Evolutionary conservation across 1,140 invertebrate species (phyloP).

Genomic region (Rhynchophorus ferrugineus): DNA sequence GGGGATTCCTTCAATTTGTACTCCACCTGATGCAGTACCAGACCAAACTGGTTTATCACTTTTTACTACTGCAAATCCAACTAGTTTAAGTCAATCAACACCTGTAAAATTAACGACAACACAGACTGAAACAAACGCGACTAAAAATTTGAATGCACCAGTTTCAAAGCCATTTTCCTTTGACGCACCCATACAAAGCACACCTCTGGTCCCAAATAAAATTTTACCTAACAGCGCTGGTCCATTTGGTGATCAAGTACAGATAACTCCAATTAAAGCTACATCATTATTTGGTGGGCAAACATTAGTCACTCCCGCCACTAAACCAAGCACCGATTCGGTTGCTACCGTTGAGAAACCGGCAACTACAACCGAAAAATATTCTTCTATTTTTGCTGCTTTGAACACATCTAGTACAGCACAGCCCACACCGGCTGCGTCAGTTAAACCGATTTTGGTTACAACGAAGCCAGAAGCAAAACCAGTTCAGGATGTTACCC

Average conservation of each 20-base stretch:
- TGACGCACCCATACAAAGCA: slow-evolving; percentile 3
- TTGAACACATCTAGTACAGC: slow-evolving; percentile 7
- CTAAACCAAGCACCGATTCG: background rate
- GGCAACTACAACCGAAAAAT: slow-evolving; percentile 12
- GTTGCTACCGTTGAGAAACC: background rate
- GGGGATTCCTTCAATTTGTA: slow-evolving; percentile 47
- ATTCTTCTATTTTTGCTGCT: slow-evolving; percentile 21
- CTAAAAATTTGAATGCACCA: background rate
- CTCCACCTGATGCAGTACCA: slow-evolving; percentile 47
- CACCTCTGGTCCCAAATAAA: slow-evolving; percentile 2
- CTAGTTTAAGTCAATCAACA: background rate
- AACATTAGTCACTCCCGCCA: slow-evolving; percentile 21
- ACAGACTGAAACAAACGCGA: background rate
- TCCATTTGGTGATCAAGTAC: slow-evolving; percentile 6
- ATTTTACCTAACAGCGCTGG: background rate
- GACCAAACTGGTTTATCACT: slow-evolving; percentile 39
- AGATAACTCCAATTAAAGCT: slow-evolving; percentile 18
- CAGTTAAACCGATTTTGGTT: slow-evolving; percentile 13
- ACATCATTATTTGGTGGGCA: slow-evolving; percentile 26
- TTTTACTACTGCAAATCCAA: slow-evolving; percentile 26
- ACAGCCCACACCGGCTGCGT: background rate
- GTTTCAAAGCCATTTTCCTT: background rate
- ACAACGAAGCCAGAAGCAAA: background rate
- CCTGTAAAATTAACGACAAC: background rate
- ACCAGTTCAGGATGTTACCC: background rate